Evolutionary conservation across 2,113 vertebrate genomes (phyloP), one percentile per base, ranked within the genome.

Genomic region (Oreochromis aureus): DNA sequence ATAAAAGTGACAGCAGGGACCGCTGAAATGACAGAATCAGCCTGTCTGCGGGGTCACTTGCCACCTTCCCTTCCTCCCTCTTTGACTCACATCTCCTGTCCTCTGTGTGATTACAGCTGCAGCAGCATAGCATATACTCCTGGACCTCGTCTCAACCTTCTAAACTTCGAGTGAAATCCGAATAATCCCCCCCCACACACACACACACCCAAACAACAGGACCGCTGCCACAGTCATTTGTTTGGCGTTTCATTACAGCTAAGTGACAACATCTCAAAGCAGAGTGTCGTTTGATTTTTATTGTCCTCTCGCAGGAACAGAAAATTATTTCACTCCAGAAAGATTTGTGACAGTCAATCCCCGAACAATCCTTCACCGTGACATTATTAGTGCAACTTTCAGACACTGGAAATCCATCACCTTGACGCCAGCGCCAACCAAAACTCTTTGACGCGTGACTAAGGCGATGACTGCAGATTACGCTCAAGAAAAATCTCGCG

Each of bases 1-100:
- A 92, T 93, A 93, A 94, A 96, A 94, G 94, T 96, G 96, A 96
- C 96, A 96, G 95, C 86, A 78, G 90, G 89, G 87, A 89, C 88
- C 16, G 80, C 91, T 85, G 92, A 93, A 95, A 94, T 96, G 95
- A 96, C 94, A 96, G 95, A 95, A 93, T 94, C 92, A 84, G 92
- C 94, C 94, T 94, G 92, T 95, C 94, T 95, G 90, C 91, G 79
- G 94, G 95, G 94, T 95, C 94, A 94, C 94, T 94, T 87, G 93
- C 94, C 93, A 91, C 89, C 89, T 85, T 73, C 30, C 81, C 81
- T 79, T 46, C 41, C 39, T 86, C 71, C 81, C 90, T 19, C 92
- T 56, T 53, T 84, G 84, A 85, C 89, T 78, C 15, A 5, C 69
- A 55, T 58, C 55, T 30, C 86, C 79, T 78, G 89, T 79, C 11